phyloP scores from a whole-genome alignment of 2,113 vertebrate species.

The Copsychus sechellarum region DNA sequence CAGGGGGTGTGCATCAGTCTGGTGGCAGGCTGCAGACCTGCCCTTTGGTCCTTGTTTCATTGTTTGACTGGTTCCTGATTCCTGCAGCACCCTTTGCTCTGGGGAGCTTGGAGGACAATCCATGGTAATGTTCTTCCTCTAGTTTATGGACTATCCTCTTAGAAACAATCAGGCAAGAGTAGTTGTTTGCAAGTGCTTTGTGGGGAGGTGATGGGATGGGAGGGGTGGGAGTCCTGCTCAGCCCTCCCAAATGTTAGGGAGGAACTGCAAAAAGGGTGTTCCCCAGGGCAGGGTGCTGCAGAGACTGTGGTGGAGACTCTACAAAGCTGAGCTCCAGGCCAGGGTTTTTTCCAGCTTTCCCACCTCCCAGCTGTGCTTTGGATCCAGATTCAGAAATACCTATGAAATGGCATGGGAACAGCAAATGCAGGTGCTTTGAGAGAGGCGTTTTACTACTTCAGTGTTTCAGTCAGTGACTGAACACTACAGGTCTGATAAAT shows the following conservation, averaged over 20 bases:
- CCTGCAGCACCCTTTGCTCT: background rate
- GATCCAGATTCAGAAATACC: background rate
- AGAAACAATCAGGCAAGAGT: background rate
- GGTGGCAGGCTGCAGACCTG: background rate
- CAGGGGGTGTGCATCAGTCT: rapidly evolving
- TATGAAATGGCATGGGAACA: background rate
- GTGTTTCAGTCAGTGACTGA: background rate
- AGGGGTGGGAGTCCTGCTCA: background rate
- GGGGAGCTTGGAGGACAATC: background rate
- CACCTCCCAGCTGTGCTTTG: background rate
- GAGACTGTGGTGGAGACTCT: no score
- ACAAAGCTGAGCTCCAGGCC: background rate
- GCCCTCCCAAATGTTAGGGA: rapidly evolving
- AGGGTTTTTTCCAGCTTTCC: background rate
- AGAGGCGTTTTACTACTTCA: background rate
- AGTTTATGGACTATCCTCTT: background rate
- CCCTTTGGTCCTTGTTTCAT: background rate
- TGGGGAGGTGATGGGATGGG: background rate
- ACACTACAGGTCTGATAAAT: background rate
- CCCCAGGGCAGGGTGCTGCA: background rate
- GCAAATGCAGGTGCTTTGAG: background rate
- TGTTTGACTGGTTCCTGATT: background rate
- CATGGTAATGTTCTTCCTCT: background rate
- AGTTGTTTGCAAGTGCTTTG: background rate
- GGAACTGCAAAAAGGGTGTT: rapidly evolving